Evolutionary conservation across 2,888 invertebrate genomes (phyloP).

Genomic region (Lycaena phlaeas): DNA sequence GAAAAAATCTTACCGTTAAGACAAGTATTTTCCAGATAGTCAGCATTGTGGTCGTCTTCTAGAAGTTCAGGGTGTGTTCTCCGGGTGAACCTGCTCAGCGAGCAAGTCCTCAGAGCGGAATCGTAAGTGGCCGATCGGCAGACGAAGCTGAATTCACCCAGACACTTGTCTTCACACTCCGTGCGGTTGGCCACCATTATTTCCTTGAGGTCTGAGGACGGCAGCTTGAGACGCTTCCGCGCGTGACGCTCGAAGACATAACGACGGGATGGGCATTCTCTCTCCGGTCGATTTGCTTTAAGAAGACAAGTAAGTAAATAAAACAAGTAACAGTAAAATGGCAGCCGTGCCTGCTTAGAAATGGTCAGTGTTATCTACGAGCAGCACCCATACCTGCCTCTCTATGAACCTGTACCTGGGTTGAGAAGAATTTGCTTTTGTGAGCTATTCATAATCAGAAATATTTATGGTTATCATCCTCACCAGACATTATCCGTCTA

Average conservation of each 20-base stretch:
- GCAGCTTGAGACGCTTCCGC: conserved; percentile 85
- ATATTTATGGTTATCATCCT: no score
- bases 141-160: conserved; percentile 90
- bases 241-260: conserved; percentile 93
- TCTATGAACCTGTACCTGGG: no score
- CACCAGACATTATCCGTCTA: no score
- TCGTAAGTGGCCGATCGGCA: conserved; percentile 92
- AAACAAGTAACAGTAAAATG: no score
- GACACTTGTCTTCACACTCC: conserved; percentile 91
- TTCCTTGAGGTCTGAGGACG: conserved; percentile 87
- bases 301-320: conserved; percentile 17
- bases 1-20: conserved; percentile 78
- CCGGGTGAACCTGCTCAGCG: conserved; percentile 85
- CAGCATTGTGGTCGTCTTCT: conserved; percentile 89
- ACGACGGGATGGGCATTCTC: conserved; percentile 89
- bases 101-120: conserved; percentile 82
- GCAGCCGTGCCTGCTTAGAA: no score
- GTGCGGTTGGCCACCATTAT: conserved; percentile 88
- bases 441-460: no score
- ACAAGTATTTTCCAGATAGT: conserved; percentile 93
- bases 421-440: no score
- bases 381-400: no score
- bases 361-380: no score
- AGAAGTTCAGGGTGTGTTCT: conserved; percentile 88
- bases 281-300: conserved; percentile 83